Base-by-base conservation (phyloP, 2,888 invertebrate species). In the Lacanobia wlatinum region DNA sequence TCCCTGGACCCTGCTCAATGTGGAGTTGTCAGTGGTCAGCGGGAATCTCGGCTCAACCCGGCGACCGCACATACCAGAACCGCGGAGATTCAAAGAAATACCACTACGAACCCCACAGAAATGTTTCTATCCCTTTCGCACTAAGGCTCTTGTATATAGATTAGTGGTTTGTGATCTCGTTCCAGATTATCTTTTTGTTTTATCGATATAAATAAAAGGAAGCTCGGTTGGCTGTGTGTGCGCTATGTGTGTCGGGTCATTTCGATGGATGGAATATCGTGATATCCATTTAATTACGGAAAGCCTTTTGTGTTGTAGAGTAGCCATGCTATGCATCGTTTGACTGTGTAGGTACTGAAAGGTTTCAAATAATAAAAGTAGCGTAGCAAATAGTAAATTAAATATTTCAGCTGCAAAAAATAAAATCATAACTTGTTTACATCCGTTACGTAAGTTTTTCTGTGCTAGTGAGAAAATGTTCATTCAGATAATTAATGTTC, bases 21-120 rank as follows among this genome's bases (percentile, higher is more conserved):
- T 83, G 82, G 85, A 77, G 70, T 76, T 86, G 91, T 91, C 89
- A 85, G 89, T 92, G 93, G 92, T 93, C 93, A 92, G 91, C 91
- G 85, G 89, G 92, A 95, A 95, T 95, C 95, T 94, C 94, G 87
- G 91, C 80, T 84, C 82, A 84, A 71, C 86, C 88, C 87, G 86
- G 82, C 87, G 88, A 92, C 95, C 94, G 92, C 94, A 92, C 94
- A 94, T 94, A 92, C 94, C 94, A 88, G 83, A 86, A 89, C 88
- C 87, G 89, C 91, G 90, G 91, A 90, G 90, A 92, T 91, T 93
- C 92, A 77, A 90, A 91, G 91, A 92, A 91, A 94, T 94, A 91
- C 94, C 92, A 82, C 85, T 84, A 85, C 89, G 86, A 81, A 83
- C 87, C 89, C 86, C 80, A 86, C 79, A 76, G 72, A 84, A 84